These are phyloP conservation scores for Hypotaenidia okinawae DNA, from an alignment of 2,797 vertebrate species.

Conservation along the genomic window DNA sequence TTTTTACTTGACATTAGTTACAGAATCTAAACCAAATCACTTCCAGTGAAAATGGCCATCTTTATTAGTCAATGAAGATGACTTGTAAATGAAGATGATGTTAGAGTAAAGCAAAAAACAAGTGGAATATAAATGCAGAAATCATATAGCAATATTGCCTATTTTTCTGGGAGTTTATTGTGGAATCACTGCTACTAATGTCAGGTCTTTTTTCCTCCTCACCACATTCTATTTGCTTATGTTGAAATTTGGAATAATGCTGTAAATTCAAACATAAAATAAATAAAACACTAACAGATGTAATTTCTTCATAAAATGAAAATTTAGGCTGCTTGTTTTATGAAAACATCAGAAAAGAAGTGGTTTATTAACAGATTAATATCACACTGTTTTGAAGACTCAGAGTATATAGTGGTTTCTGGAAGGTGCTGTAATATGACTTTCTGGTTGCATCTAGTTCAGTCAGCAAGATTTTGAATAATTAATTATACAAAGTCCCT, in stretches of 20 bases:
- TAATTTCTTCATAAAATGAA: conserved; percentile 15
- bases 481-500: neutral
- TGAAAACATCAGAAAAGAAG: conserved; percentile 17
- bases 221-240: conserved; percentile 69
- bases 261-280: conserved; percentile 57
- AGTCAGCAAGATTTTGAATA: neutral
- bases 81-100: conserved; percentile 52
- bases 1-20: neutral
- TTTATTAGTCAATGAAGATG: conserved; percentile 57
- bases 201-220: conserved; percentile 82
- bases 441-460: neutral
- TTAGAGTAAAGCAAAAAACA: conserved; percentile 21
- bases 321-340: neutral
- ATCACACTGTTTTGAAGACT: neutral
- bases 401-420: neutral
- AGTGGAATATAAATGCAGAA: conserved; percentile 53
- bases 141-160: neutral
- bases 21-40: conserved; percentile 39
- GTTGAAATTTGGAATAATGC: conserved; percentile 64
- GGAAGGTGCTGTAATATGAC: neutral
- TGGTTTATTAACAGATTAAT: conserved; percentile 9
- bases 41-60: conserved; percentile 11
- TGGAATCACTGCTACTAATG: conserved; percentile 83
- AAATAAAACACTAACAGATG: conserved; percentile 42
- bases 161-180: conserved; percentile 76